A percentile compares a stretch with the other conserved stretches of the same genome.
phyloP scores from a whole-genome alignment of 2,797 vertebrate species.

The Gorsachius magnificus region DNA sequence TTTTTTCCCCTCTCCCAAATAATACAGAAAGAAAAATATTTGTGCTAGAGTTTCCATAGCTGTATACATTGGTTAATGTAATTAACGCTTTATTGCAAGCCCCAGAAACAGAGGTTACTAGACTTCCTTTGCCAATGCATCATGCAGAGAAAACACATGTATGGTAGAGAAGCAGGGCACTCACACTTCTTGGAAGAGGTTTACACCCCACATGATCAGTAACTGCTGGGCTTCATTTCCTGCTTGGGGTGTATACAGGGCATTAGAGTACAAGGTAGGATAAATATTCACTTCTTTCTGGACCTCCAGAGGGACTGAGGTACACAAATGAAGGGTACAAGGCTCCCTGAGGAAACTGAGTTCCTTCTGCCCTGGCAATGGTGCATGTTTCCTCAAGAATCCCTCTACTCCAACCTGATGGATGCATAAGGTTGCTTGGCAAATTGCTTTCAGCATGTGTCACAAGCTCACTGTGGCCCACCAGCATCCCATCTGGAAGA shows the following conservation, averaged over 20 bases:
- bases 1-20: not conserved
- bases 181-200: constrained; percentile 55
- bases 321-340: not conserved
- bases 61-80: constrained; percentile 33
- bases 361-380: not conserved
- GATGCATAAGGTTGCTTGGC: not conserved
- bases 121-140: not conserved
- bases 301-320: not conserved
- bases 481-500: not conserved
- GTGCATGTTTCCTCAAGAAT: not conserved
- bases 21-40: constrained; percentile 16
- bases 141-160: not conserved
- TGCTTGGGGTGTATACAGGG: not conserved
- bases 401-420: not conserved
- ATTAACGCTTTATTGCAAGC: not conserved
- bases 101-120: not conserved
- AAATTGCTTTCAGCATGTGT: not conserved
- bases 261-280: not conserved
- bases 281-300: constrained; percentile 5
- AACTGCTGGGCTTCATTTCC: constrained; percentile 27
- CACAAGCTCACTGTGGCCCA: not conserved
- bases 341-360: constrained; percentile 3
- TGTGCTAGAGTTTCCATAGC: constrained; percentile 3
- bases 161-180: not conserved
- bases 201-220: not conserved